Percentiles rank a stretch among this genome's conserved stretches.
These are phyloP conservation scores for Takifugu flavidus DNA, from an alignment of 2,113 vertebrate genomes.

Conservation along the genomic window DNA sequence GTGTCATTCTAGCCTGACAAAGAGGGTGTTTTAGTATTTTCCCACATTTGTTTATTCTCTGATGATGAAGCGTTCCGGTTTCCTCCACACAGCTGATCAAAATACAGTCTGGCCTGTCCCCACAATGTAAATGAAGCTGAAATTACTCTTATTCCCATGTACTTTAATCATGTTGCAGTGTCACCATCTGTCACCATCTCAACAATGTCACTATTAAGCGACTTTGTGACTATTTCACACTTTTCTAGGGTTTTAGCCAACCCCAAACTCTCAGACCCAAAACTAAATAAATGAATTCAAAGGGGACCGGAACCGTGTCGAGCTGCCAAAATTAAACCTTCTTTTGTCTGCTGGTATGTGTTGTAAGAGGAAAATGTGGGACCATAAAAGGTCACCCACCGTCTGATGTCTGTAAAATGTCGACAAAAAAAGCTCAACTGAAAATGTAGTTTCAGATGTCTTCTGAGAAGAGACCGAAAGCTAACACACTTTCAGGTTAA, in stretches of 20 bases:
- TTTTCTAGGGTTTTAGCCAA: background rate
- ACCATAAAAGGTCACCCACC: background rate
- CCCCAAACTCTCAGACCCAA: too few relatives aligned
- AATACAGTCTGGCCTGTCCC: background rate
- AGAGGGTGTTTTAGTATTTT: too few relatives aligned
- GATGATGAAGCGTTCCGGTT: background rate
- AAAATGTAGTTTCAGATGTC: background rate
- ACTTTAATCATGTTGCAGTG: conserved; percentile 20
- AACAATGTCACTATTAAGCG: background rate
- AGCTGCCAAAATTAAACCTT: background rate
- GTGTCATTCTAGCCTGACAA: conserved; percentile 24
- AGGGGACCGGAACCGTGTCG: conserved; percentile 23
- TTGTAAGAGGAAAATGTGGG: background rate
- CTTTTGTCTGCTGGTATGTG: background rate
- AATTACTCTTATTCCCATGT: conserved; percentile 23
- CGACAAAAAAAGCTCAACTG: background rate
- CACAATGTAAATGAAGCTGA: background rate
- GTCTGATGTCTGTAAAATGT: background rate
- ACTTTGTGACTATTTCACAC: conserved; percentile 4
- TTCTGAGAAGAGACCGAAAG: too few relatives aligned
- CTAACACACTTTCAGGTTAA: too few relatives aligned
- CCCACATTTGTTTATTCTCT: background rate
- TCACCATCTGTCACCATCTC: background rate
- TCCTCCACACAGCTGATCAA: background rate
- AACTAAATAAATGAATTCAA: background rate